These are phyloP conservation scores for Dasyprocta punctata DNA, from an alignment of 2,113 vertebrate genomes.

Conservation along the genomic window DNA sequence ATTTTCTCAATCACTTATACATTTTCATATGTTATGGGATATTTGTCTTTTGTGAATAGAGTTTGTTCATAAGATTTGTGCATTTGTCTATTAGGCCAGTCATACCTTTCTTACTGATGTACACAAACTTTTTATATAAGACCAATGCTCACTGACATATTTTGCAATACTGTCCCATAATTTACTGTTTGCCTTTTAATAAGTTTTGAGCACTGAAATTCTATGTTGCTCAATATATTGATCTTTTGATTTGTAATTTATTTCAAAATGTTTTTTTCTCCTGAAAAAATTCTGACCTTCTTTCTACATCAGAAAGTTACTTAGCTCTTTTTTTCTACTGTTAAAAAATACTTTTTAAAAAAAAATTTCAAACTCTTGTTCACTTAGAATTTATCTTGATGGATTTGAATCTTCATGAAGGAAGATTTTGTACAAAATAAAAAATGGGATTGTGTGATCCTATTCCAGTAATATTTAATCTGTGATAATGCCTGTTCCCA, in stretches of 20 bases:
- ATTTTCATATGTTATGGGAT: neutral
- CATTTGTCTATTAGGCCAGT: neutral
- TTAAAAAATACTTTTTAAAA: conserved; percentile 16
- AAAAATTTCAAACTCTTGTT: conserved; percentile 14
- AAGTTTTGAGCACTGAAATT: conserved; percentile 4
- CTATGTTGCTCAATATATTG: conserved; percentile 48
- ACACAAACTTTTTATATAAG: neutral
- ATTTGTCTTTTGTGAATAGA: conserved; percentile 18
- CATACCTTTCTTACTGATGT: conserved; percentile 3
- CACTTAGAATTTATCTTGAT: conserved; percentile 21
- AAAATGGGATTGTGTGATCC: neutral
- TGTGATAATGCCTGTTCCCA: neutral
- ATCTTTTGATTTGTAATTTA: conserved; percentile 5
- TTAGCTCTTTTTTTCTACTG: neutral
- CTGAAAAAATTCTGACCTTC: neutral
- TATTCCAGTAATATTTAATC: conserved; percentile 10
- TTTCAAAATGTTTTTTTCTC: neutral
- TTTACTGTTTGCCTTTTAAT: conserved; percentile 31
- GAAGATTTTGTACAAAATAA: conserved; percentile 26
- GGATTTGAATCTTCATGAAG: conserved; percentile 21
- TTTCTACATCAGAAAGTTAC: conserved; percentile 21
- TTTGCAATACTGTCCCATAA: neutral
- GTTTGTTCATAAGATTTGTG: conserved; percentile 5
- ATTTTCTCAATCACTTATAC: neutral
- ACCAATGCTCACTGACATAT: neutral